Evolutionary conservation across 2,797 vertebrate genomes (phyloP).

Genomic region (Crotalus adamanteus): DNA sequence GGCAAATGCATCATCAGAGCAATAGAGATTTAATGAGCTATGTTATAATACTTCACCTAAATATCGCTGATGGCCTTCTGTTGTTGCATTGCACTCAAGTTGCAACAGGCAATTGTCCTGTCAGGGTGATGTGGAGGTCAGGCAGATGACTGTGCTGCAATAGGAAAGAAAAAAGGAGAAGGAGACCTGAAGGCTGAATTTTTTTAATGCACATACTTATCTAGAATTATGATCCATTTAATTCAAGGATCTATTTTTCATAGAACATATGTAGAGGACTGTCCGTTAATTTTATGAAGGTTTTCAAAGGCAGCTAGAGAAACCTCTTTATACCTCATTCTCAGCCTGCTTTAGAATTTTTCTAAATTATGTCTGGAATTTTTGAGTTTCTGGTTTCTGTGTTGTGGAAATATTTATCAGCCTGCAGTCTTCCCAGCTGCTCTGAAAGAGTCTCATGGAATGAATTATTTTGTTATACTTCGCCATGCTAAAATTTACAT

Average conservation of each 20-base stretch:
- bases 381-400: not conserved
- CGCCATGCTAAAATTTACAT: not conserved
- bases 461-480: not conserved
- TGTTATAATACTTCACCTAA: conserved; percentile 31
- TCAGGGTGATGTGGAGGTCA: conserved; percentile 13
- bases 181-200: not conserved
- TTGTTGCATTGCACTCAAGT: conserved; percentile 12
- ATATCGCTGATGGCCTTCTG: conserved; percentile 13
- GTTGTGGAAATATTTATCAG: not conserved
- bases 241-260: not conserved
- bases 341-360: not conserved
- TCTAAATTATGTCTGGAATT: not conserved
- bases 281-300: not conserved
- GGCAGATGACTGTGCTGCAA: not conserved
- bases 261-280: not conserved
- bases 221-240: not conserved
- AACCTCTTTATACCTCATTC: not conserved
- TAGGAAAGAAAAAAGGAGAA: not conserved
- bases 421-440: not conserved
- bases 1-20: conserved; percentile 26
- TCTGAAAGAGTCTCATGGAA: not conserved
- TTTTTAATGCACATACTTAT: not conserved
- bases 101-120: conserved; percentile 18
- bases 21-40: conserved; percentile 28
- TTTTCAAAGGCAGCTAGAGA: conserved; percentile 4